These are phyloP conservation scores for Ctenopoma multispine DNA, from an alignment of 2,797 vertebrate species.

Conservation along the genomic window DNA sequence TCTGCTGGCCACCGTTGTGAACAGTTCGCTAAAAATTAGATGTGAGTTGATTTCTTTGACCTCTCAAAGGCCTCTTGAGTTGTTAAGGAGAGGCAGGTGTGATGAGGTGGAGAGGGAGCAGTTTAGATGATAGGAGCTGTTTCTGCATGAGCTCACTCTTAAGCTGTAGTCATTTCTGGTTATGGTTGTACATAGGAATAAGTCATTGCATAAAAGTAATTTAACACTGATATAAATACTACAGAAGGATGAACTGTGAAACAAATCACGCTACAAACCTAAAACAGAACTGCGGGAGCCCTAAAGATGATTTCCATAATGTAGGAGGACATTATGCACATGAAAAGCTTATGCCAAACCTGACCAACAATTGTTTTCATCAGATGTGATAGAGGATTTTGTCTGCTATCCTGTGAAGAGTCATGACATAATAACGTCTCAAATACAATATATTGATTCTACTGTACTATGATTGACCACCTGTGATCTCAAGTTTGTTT, in stretches of 20 bases:
- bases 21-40: constrained; percentile 27
- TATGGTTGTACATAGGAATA: neutral
- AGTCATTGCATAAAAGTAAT: neutral
- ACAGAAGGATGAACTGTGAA: neutral
- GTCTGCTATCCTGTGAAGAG: neutral
- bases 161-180: constrained; percentile 9
- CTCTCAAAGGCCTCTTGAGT: constrained; percentile 19
- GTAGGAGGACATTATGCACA: constrained; percentile 2
- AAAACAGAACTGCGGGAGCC: neutral
- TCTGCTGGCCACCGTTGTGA: constrained; percentile 3
- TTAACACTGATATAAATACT: neutral
- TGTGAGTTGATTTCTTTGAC: constrained; percentile 19
- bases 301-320: constrained; percentile 10
- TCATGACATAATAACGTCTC: neutral
- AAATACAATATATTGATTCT: neutral
- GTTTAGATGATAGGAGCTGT: constrained; percentile 2
- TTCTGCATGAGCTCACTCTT: constrained; percentile 10
- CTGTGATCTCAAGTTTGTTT: neutral
- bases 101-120: constrained; percentile 8
- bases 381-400: constrained; percentile 4
- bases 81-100: constrained; percentile 28
- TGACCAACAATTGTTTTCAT: neutral
- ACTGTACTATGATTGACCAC: neutral
- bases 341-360: neutral
- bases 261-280: neutral